These are phyloP conservation scores for Aramus guarauna DNA, from an alignment of 2,113 vertebrate species.

Conservation along the genomic window DNA sequence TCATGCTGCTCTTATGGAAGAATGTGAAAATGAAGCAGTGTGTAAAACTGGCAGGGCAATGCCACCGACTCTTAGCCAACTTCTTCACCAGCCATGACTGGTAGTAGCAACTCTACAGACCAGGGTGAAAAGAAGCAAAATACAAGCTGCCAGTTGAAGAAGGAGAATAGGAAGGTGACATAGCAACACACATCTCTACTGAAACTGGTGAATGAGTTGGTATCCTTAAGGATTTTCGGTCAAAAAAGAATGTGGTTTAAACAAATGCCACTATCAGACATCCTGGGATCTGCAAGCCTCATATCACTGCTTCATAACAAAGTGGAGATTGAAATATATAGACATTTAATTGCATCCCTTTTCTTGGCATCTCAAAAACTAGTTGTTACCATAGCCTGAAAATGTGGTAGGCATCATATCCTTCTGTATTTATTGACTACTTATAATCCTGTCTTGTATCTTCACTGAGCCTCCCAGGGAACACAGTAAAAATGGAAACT, in stretches of 20 bases:
- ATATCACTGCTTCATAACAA: background rate
- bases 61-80: background rate
- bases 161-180: background rate
- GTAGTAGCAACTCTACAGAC: background rate
- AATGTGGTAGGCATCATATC: background rate
- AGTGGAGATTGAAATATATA: background rate
- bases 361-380: background rate
- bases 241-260: background rate
- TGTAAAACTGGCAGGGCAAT: background rate
- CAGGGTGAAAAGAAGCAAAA: background rate
- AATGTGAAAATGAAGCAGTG: background rate
- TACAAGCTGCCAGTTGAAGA: background rate
- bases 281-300: background rate
- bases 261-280: background rate
- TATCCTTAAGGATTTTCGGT: background rate
- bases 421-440: background rate
- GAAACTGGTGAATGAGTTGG: background rate
- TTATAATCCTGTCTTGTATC: background rate
- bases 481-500: background rate
- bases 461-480: background rate
- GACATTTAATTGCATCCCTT: background rate
- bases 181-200: background rate
- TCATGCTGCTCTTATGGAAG: background rate
- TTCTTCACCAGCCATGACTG: accelerated
- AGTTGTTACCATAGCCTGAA: background rate